Percentiles rank a stretch among this genome's conserved stretches.
Evolutionary conservation across 2,113 vertebrate genomes (phyloP).

Genomic region (Pelusios castaneus): DNA sequence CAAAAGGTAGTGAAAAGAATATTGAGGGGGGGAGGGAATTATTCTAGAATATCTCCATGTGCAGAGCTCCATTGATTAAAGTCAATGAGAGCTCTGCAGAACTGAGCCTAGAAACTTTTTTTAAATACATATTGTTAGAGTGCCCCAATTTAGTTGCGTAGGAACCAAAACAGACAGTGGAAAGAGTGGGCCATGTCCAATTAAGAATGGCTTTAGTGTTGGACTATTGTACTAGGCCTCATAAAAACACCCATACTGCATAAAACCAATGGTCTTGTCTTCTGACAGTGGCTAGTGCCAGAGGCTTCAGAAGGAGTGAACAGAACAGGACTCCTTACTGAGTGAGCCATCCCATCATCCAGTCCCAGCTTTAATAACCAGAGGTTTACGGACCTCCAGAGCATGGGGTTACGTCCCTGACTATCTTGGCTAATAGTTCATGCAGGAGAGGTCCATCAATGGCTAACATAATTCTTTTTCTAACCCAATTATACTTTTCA

Average conservation of each 20-base stretch:
- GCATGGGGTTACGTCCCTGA: not conserved
- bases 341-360: not conserved
- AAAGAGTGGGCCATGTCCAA: not conserved
- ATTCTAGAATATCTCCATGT: not conserved
- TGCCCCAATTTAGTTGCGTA: not conserved
- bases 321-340: not conserved
- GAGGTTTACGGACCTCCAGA: not conserved
- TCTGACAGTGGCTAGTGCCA: not conserved
- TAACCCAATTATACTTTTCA: not conserved
- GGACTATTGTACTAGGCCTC: not conserved
- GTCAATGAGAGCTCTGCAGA: not conserved
- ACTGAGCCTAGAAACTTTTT: not conserved
- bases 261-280: not conserved
- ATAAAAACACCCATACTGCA: too few relatives aligned
- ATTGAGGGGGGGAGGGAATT: not conserved
- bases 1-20: not conserved
- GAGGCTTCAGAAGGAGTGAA: not conserved
- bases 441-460: too few relatives aligned
- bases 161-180: slow-evolving; percentile 42
- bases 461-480: too few relatives aligned
- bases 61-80: not conserved
- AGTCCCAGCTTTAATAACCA: not conserved
- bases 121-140: not conserved
- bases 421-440: not conserved
- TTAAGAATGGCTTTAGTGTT: slow-evolving; percentile 35